Evolutionary conservation across 2,113 vertebrate species (phyloP).

Genomic region (zebrafish (Danio rerio)): GRCz12tu NC_133178.1:43987001-43987500

Average conservation of each 20-base stretch:
- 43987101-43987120: no score
- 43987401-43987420: conserved; percentile 19
- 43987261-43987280: neutral
- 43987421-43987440: conserved; percentile 7
- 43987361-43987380: neutral
- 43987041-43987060: no score
- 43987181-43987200: neutral
- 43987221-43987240: neutral
- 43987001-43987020: no score
- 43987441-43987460: conserved; percentile 31
- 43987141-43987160: no score
- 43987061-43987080: no score
- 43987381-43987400: neutral
- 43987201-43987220: no score
- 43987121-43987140: no score
- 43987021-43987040: no score
- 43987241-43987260: neutral
- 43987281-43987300: neutral
- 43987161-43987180: no score
- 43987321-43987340: neutral
- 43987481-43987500: conserved; percentile 65
- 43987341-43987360: neutral
- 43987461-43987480: conserved; percentile 52
- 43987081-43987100: no score
- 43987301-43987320: neutral